Base-by-base conservation (phyloP, 1,140 invertebrate genomes). In the Drosophila jambulina region DNA sequence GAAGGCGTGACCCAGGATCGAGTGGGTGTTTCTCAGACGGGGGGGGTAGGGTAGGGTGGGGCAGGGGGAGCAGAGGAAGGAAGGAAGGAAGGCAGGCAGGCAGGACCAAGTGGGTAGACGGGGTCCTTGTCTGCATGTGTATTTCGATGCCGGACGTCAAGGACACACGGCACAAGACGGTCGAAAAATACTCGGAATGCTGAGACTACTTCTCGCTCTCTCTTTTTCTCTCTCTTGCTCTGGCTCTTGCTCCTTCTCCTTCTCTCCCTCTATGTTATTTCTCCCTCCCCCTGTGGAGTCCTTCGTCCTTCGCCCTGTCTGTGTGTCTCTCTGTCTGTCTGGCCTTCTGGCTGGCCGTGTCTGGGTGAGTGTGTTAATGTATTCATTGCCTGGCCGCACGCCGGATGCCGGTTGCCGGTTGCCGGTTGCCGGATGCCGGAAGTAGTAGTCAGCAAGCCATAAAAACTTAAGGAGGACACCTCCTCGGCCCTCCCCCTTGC, bases 401-500 rank as follows among this genome's bases (percentile, higher is more conserved):
- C 60, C 61, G 43, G 34, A 43, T 32, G 34, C 54, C 63, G 43
- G 49, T 48, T 27, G 40, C 65, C 62, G 42, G 48, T 56, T 27
- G 34, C 69, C 53, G 36, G 29, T 34, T 49, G 72, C 72, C 72
- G 54, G 75, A 77, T 78, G 64, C 85, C 85, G 86, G 85, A 88
- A 90, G 85, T 90, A 90, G 85, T 90, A 90, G 85, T 90, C 85
- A 90, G 82, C 82, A 90, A 88, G 85, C 86, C 75, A 90, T 90
- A 90, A 90, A 90, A 90, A 90, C 85, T 90, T 90, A 90, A 90
- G 81, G 74, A 85, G 68, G 80, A 75, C 62, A 61, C 29, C 58
- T 32, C 32, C 46, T 48, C 25, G 17, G 1, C 19, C 42, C 19
- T 10, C n/a, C 2, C 12, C n/a, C n/a, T n/a, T n/a, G n/a, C n/a